Conservation (phyloP, 2,113 vertebrate species). For the Salvelinus fontinalis region DNA sequence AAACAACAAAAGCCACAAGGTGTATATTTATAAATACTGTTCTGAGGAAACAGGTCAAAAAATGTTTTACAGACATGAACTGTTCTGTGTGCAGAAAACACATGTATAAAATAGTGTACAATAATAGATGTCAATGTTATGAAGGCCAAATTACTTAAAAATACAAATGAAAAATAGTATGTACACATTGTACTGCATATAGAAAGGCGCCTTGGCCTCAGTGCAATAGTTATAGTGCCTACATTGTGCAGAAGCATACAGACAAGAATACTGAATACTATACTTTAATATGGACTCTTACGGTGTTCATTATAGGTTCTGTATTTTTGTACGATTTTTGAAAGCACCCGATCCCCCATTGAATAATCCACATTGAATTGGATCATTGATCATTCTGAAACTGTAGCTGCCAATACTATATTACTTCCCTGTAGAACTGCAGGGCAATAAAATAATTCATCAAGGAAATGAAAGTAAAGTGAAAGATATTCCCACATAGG, state of each 20-base stretch:
- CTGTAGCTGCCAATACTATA: slow-evolving; percentile 56
- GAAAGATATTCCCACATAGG: slow-evolving; percentile 19
- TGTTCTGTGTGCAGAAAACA: slow-evolving; percentile 63
- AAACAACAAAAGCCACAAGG: slow-evolving; percentile 54
- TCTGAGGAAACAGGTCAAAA: slow-evolving; percentile 26
- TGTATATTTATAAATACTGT: slow-evolving; percentile 22
- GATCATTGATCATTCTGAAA: slow-evolving; percentile 8
- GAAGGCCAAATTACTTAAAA: slow-evolving; percentile 39
- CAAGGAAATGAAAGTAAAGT: slow-evolving; percentile 26
- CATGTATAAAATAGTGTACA: slow-evolving; percentile 56
- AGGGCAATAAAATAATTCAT: slow-evolving; percentile 27
- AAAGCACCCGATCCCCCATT: slow-evolving; percentile 12
- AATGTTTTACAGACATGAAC: slow-evolving; percentile 49
- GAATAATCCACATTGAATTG: neutral
- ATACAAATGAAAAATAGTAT: slow-evolving; percentile 46
- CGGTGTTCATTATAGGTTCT: neutral
- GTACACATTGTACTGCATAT: slow-evolving; percentile 70
- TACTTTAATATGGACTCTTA: neutral
- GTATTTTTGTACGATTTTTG: neutral
- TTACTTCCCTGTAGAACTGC: slow-evolving; percentile 44
- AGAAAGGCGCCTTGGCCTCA: slow-evolving; percentile 44
- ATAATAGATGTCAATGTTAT: slow-evolving; percentile 43
- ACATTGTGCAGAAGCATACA: neutral
- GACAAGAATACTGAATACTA: slow-evolving; percentile 4
- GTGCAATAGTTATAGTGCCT: slow-evolving; percentile 30